These are phyloP conservation scores for Oostethus manadensis DNA, from an alignment of 2,113 vertebrate genomes.

Conservation along the genomic window DNA sequence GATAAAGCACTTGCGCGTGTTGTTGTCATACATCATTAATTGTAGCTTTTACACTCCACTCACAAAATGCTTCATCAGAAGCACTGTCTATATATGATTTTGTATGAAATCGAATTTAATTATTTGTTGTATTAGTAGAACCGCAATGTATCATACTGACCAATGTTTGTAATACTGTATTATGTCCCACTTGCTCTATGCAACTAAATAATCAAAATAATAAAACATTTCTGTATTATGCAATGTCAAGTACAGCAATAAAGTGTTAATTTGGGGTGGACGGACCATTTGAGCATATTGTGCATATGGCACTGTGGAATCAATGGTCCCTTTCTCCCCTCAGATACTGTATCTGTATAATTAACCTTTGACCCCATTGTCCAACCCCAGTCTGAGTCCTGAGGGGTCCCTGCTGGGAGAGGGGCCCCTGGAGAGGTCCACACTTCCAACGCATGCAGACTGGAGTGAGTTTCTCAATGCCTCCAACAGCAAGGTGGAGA, in stretches of 20 bases:
- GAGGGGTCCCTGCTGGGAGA: conserved; percentile 82
- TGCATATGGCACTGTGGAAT: neutral
- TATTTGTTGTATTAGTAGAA: too few relatives aligned
- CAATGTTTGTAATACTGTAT: too few relatives aligned
- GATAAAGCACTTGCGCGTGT: neutral
- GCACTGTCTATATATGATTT: too few relatives aligned
- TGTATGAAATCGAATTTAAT: too few relatives aligned
- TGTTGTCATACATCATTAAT: neutral
- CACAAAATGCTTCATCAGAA: neutral
- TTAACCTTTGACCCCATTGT: conserved; percentile 86
- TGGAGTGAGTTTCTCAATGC: conserved; percentile 96
- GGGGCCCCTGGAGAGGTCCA: conserved; percentile 82
- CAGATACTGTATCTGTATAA: conserved; percentile 88
- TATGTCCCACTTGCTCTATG: too few relatives aligned
- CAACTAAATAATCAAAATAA: too few relatives aligned
- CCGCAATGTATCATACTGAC: too few relatives aligned
- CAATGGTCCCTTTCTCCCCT: neutral
- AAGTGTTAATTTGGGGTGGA: too few relatives aligned
- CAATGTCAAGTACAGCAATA: too few relatives aligned
- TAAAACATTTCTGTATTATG: too few relatives aligned
- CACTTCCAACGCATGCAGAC: conserved; percentile 87
- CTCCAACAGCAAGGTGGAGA: conserved; percentile 94
- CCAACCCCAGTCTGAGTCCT: conserved; percentile 90
- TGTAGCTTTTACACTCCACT: too few relatives aligned
- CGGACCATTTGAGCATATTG: neutral